Percentiles rank a stretch among this genome's conserved stretches.
Evolutionary conservation across 2,888 invertebrate genomes (phyloP).

Genomic region (Chrysomela aeneicollis): DNA sequence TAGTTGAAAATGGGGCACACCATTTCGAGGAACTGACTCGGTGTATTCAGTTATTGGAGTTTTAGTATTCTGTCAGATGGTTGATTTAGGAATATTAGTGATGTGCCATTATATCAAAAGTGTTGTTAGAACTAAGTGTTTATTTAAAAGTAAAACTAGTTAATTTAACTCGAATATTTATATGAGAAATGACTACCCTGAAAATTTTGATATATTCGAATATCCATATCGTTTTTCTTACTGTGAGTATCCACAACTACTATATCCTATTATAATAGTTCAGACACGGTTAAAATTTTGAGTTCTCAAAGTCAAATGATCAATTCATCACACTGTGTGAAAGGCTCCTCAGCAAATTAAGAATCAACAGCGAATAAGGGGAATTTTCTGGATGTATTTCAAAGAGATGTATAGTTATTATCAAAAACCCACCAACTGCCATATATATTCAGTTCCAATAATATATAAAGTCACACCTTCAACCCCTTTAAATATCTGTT

Average conservation of each 20-base stretch:
- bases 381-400: too few species aligned
- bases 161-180: slow-evolving; percentile 57
- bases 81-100: slow-evolving; percentile 52
- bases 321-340: too few species aligned
- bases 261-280: too few species aligned
- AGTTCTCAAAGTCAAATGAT: too few species aligned
- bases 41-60: slow-evolving; percentile 60
- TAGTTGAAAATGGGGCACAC: slow-evolving; percentile 31
- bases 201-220: slow-evolving; percentile 59
- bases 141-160: slow-evolving; percentile 56
- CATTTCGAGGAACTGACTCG: slow-evolving; percentile 45
- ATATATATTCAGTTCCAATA: too few species aligned
- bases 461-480: too few species aligned
- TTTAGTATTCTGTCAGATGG: slow-evolving; percentile 60
- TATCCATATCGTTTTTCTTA: slow-evolving; percentile 8
- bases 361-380: too few species aligned
- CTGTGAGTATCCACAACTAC: background rate
- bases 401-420: too few species aligned
- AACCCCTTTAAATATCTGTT: too few species aligned
- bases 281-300: too few species aligned
- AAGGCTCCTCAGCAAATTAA: too few species aligned
- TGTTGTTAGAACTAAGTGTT: slow-evolving; percentile 59
- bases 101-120: slow-evolving; percentile 60
- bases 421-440: too few species aligned
- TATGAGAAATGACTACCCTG: slow-evolving; percentile 39